phyloP scores from a whole-genome alignment of 2,797 vertebrate species.

The Heliangelus exortis region DNA sequence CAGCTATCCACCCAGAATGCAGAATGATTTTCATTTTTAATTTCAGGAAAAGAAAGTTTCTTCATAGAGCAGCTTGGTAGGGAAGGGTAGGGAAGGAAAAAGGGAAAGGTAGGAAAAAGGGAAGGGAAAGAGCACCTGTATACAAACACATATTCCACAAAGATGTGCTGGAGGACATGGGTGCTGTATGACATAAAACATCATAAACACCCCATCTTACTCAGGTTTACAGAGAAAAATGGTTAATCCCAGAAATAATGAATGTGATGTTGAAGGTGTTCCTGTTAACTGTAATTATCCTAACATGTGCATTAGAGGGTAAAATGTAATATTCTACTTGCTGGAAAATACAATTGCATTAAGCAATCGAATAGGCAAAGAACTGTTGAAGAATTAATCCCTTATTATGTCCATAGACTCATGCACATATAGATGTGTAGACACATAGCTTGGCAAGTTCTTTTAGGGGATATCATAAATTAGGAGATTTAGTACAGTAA shows the following conservation, averaged over 20 bases:
- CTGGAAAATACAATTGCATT: neutral
- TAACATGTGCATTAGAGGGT: neutral
- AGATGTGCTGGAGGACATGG: neutral
- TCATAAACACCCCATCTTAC: too few species aligned
- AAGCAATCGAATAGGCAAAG: slow-evolving; percentile 3
- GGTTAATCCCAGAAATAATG: neutral
- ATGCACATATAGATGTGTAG: neutral
- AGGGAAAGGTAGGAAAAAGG: too few species aligned
- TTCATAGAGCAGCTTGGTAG: neutral
- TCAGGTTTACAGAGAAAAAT: neutral
- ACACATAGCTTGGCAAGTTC: slow-evolving; percentile 18
- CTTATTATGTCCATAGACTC: neutral
- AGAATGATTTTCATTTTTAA: neutral
- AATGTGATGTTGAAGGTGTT: neutral
- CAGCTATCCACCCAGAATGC: neutral
- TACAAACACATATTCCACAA: neutral
- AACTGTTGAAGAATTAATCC: neutral
- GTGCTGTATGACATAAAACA: neutral
- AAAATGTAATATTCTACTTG: neutral
- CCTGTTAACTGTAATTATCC: neutral
- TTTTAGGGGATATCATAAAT: neutral
- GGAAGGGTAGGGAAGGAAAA: too few species aligned
- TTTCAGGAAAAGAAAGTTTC: neutral
- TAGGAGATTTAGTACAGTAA: neutral
- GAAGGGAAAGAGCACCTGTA: neutral